Conservation (phyloP, 2,797 vertebrate genomes). For the Remorina albescens region DNA sequence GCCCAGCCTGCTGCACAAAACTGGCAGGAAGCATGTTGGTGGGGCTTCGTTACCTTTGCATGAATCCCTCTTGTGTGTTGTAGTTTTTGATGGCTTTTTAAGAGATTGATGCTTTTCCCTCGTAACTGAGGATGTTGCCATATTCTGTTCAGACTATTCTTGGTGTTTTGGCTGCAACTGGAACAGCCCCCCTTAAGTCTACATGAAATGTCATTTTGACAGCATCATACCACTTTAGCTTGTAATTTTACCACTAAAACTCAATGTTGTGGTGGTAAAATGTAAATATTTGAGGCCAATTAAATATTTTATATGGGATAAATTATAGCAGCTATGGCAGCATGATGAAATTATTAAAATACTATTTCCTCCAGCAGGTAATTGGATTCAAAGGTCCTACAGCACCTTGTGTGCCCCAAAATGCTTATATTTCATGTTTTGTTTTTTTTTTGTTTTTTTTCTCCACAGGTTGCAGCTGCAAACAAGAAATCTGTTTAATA, state of each 20-base stretch:
- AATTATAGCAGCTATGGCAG: constrained; percentile 11
- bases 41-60: constrained; percentile 18
- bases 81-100: constrained; percentile 58
- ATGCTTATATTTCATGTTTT: constrained; percentile 10
- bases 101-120: constrained; percentile 10
- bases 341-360: constrained; percentile 8
- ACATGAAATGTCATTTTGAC: constrained; percentile 54
- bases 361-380: not conserved
- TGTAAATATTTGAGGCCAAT: constrained; percentile 11
- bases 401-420: not conserved
- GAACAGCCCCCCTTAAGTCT: constrained; percentile 31
- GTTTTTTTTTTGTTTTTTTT: constrained; percentile 25
- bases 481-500: constrained; percentile 86
- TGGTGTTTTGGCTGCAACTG: constrained; percentile 25
- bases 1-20: constrained; percentile 51
- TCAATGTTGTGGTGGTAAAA: constrained; percentile 8
- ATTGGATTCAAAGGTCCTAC: constrained; percentile 2
- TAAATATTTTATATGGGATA: too few relatives aligned
- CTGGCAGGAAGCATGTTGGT: constrained; percentile 45
- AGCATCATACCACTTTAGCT: constrained; percentile 29
- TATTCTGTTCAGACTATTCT: constrained; percentile 28
- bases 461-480: constrained; percentile 83
- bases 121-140: not conserved
- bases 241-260: constrained; percentile 26
- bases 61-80: constrained; percentile 33